Percentiles rank a stretch among this genome's conserved stretches.
Conservation (phyloP, 2,797 vertebrate species). For the Microctenopoma steveboyesi region DNA sequence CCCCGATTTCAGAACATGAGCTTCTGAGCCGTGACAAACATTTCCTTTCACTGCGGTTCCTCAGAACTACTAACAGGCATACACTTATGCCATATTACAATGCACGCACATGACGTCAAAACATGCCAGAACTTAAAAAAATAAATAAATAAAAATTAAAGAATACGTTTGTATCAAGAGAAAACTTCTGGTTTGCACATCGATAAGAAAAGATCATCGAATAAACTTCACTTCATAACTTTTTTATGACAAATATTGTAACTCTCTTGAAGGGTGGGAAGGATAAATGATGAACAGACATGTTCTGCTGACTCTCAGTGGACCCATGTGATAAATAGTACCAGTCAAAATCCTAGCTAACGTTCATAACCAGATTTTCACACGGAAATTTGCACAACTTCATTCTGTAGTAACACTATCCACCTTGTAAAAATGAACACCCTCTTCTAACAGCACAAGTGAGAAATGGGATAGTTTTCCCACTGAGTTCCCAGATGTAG, state of each 20-base stretch:
- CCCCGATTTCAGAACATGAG: slow-evolving; percentile 23
- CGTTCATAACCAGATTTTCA: slow-evolving; percentile 73
- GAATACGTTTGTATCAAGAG: not conserved
- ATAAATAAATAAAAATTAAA: not conserved
- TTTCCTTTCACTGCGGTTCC: slow-evolving; percentile 27
- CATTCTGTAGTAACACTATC: slow-evolving; percentile 80
- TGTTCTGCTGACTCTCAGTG: slow-evolving; percentile 62
- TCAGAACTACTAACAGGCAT: not conserved
- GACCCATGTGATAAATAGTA: slow-evolving; percentile 74
- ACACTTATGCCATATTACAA: not conserved
- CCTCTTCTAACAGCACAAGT: slow-evolving; percentile 75
- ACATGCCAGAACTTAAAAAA: not conserved
- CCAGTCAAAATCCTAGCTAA: slow-evolving; percentile 67
- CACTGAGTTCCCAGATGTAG: slow-evolving; percentile 84
- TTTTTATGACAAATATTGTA: slow-evolving; percentile 21
- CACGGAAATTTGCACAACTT: slow-evolving; percentile 79
- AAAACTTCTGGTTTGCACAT: not conserved
- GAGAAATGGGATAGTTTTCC: slow-evolving; percentile 81
- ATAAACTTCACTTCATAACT: no score
- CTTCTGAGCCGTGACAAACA: slow-evolving; percentile 30
- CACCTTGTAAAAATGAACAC: slow-evolving; percentile 80
- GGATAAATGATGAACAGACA: slow-evolving; percentile 63
- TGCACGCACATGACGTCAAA: not conserved
- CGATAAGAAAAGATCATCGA: not conserved
- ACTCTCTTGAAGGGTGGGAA: slow-evolving; percentile 48